Base-by-base conservation (phyloP, 30 jellyfish, hydroid and myxozoan species). In the Aurelia sp. region DNA sequence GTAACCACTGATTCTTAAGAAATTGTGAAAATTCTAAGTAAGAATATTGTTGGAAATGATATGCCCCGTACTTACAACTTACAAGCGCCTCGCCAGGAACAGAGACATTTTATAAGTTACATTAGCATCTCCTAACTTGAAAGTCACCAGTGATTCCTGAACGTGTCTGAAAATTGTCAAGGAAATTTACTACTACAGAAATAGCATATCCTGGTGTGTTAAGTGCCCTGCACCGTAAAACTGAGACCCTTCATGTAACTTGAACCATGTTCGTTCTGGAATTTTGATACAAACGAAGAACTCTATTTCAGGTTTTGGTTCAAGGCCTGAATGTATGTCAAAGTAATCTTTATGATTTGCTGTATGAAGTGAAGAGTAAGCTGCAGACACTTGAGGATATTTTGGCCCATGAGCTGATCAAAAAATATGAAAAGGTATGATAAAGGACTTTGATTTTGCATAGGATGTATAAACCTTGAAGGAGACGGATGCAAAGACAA, bases 291-390 rank as follows among this genome's bases (percentile, higher is more conserved):
- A 13, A 21, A 6, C 37, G 12, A 18, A 59, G 53, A 51, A 7
- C 23, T 63, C 59, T 17, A 31, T 67, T 63, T 51, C 35, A 94
- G 99, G 98, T 95, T 48, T 62, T 95, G 23, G 89, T 95, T 13
- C 99, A 95, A 82, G 99, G 99, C 20, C 86, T 85, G 92, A 71
- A 90, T 80, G 89, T 86, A 8, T 86, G 92, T 10, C 78, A 71
- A 47, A 89, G 63, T 19, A 93, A 93, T 65, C 72, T 93, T 6
- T 73, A 78, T 37, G 81, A 76, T 55, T 55, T 93, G 53, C 76
- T 93, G 71, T 86, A 91, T 88, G 96, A 88, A 66, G 82, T 93
- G 47, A 86, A 79, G 60, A 76, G 97, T 71, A 93, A 88, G 67
- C 59, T 93, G 74, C 94, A 72, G 40, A 65, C 79, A 9, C 44